Evolutionary conservation across 2,113 vertebrate species (phyloP).

Genomic region (Lontra canadensis): DNA sequence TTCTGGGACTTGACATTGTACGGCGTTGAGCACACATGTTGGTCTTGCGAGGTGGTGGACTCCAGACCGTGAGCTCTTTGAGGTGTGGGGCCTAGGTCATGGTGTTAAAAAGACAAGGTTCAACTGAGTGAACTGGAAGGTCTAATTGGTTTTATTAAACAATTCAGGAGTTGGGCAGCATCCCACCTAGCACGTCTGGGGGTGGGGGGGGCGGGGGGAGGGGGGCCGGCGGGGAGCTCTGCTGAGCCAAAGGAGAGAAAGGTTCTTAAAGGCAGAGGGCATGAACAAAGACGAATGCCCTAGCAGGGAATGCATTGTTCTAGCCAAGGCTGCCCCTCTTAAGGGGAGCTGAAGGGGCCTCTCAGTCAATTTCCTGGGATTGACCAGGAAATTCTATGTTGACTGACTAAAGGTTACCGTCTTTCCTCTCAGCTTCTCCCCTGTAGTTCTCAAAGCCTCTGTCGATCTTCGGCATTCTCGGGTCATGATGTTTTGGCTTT

Average conservation of each 20-base stretch:
- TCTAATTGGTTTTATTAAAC: neutral
- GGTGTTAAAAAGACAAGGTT: neutral
- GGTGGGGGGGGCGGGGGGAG: too few relatives aligned
- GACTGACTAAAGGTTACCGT: neutral
- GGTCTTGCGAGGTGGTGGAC: neutral
- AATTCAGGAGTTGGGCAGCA: neutral
- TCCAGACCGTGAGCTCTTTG: neutral
- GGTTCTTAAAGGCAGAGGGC: neutral
- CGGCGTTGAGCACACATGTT: neutral
- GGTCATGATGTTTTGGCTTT: neutral
- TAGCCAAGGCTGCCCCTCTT: neutral
- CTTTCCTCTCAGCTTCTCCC: neutral
- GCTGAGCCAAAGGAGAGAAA: neutral
- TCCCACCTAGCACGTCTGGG: neutral
- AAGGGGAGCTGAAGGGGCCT: neutral
- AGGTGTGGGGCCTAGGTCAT: neutral
- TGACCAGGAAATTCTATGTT: neutral
- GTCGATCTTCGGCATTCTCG: neutral
- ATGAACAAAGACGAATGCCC: neutral
- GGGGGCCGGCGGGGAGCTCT: neutral
- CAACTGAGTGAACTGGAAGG: neutral
- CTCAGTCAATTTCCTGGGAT: neutral
- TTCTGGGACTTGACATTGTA: fast-evolving
- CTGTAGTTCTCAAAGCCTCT: neutral
- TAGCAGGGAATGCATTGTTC: neutral